Evolutionary conservation across 2,113 vertebrate species (phyloP).

Genomic region (Leiothrix lutea): DNA sequence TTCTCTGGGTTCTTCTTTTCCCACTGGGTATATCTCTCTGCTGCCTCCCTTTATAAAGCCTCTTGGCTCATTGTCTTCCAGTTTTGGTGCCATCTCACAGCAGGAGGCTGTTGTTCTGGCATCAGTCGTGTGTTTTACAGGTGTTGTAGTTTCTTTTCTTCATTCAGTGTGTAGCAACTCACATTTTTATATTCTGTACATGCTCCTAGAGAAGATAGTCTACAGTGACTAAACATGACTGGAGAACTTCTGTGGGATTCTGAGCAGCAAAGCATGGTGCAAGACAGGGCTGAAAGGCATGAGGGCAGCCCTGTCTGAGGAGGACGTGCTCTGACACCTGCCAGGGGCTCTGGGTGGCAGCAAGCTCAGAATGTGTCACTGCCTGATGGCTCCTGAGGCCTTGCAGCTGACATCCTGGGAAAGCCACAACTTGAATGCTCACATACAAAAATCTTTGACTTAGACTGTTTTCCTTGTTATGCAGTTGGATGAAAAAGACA

Average conservation of each 20-base stretch:
- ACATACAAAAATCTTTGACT: neutral
- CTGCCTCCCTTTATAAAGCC: neutral
- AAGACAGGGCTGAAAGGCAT: neutral
- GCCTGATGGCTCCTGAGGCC: neutral
- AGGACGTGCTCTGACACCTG: neutral
- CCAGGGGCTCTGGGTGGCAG: neutral
- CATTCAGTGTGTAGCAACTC: neutral
- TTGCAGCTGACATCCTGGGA: accelerated
- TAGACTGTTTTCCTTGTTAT: neutral
- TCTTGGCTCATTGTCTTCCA: neutral
- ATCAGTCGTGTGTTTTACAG: neutral
- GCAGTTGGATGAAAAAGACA: neutral
- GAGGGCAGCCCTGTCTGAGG: neutral
- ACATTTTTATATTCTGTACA: neutral
- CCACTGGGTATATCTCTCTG: neutral
- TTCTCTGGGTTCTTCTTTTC: neutral
- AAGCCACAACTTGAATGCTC: neutral
- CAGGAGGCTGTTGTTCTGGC: neutral
- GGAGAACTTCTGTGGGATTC: neutral
- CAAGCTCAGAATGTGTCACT: neutral
- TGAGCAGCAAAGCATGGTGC: neutral
- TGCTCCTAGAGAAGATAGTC: neutral
- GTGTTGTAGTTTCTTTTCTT: neutral
- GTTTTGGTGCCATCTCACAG: neutral
- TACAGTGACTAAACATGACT: neutral